Evolutionary conservation across 2,888 invertebrate genomes (phyloP), one percentile per base, ranked within the genome.

Genomic region (Dilophus febrilis): DNA sequence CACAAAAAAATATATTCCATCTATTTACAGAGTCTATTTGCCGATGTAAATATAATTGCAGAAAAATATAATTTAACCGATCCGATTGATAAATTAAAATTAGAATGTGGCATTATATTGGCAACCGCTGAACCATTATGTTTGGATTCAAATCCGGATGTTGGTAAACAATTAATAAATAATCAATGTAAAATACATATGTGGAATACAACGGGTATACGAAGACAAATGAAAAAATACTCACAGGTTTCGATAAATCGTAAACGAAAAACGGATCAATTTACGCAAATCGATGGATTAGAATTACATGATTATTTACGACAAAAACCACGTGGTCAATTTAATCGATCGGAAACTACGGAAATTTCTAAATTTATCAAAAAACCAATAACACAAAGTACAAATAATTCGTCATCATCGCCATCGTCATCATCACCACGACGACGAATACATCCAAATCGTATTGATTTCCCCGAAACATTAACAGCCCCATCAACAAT

Each of bases 121-220:
- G 84, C 85, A 12, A 84, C 87, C 4, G 77, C 84, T 45, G 87
- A 86, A 12, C 85, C 84, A 5, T 65, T 94, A 28, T 92, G 90
- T 58, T 68, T 94, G 38, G 90, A 91, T 62, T 88, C 92, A 4
- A 77, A 83, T 52, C 86, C 86, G 3, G 72, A 79, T 19, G 78
- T 88, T 32, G 80, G 83, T 22, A 63, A 82, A 37, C 68, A 82
- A 42, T 75, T 81, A 26, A 83, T 85, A 38, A 71, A 77, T 48
- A 60, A 84, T 32, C 81, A 85, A 54, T 80, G 80, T 48, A 73
- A 78, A 38, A 73, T 76, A 42, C 69, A 79, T 49, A 65, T 81
- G 41, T 76, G 82, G 51, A 81, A 81, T 49, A 81, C 82, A 27
- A 74, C 77, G 40, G 70, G 76, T 50, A 70, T 85, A 52, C 68